phyloP scores from a whole-genome alignment of 2,113 vertebrate genomes.

The Dicentrarchus labrax region DNA sequence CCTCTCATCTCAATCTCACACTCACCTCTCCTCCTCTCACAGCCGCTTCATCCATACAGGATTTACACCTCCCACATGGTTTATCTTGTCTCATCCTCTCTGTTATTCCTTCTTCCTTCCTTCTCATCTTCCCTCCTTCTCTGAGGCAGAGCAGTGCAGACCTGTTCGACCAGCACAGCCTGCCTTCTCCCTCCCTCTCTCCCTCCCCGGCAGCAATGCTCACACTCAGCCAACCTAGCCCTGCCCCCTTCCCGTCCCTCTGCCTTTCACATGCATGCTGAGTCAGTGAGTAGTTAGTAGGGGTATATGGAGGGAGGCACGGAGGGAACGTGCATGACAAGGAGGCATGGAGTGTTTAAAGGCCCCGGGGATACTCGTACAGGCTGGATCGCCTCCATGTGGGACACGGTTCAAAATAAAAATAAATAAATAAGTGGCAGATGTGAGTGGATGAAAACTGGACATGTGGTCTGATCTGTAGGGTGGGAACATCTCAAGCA shows the following conservation, averaged over 20 bases:
- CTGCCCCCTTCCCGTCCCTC: constrained; percentile 48
- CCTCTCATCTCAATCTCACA: constrained; percentile 49
- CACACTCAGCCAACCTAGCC: constrained; percentile 44
- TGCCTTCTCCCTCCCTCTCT: not conserved
- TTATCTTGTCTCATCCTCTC: constrained; percentile 49
- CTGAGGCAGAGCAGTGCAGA: constrained; percentile 49
- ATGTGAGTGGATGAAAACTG: constrained; percentile 36
- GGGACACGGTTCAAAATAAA: constrained; percentile 16
- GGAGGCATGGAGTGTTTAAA: constrained; percentile 38
- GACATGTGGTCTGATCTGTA: constrained; percentile 36
- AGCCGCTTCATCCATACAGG: constrained; percentile 58
- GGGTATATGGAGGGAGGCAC: constrained; percentile 25
- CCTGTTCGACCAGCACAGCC: constrained; percentile 57
- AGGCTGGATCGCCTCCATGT: constrained; percentile 2
- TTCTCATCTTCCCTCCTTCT: constrained; percentile 36
- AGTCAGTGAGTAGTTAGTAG: constrained; percentile 69
- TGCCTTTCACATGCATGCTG: constrained; percentile 73
- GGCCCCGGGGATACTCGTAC: constrained; percentile 8
- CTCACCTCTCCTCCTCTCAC: constrained; percentile 71
- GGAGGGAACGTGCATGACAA: constrained; percentile 25
- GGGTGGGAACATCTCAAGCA: constrained; percentile 4
- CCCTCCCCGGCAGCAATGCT: constrained; percentile 29
- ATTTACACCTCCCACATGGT: constrained; percentile 75
- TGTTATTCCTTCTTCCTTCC: constrained; percentile 23
- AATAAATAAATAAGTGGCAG: not conserved